phyloP scores from a whole-genome alignment of 2,888 invertebrate genomes.

The Athalia cordata region DNA sequence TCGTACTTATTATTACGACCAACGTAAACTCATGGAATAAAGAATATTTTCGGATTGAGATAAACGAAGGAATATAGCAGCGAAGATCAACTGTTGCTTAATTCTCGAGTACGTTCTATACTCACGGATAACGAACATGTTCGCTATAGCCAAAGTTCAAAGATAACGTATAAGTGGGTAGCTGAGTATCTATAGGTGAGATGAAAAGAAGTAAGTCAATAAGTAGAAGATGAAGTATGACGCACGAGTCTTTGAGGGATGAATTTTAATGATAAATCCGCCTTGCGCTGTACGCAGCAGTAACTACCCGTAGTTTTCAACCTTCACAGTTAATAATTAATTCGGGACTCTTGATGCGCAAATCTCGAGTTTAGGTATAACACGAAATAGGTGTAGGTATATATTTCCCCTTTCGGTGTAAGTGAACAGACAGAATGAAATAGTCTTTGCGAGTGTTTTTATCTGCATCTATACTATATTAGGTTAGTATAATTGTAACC shows the following conservation, averaged over 20 bases:
- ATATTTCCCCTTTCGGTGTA: too few species aligned
- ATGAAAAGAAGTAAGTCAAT: not conserved
- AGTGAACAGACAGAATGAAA: too few species aligned
- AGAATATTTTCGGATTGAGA: not conserved
- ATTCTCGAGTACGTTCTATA: not conserved
- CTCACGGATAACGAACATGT: not conserved
- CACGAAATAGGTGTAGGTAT: too few species aligned
- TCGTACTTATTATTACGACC: not conserved
- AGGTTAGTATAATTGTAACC: too few species aligned
- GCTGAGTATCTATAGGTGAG: too few species aligned
- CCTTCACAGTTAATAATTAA: constrained; percentile 16
- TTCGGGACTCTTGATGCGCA: constrained; percentile 3
- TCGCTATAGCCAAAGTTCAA: not conserved
- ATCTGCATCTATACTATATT: too few species aligned
- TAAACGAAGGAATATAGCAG: not conserved
- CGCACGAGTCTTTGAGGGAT: not conserved
- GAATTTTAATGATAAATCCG: constrained; percentile 17
- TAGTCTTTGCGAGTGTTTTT: too few species aligned
- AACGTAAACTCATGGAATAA: constrained; percentile 4
- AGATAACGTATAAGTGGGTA: not conserved
- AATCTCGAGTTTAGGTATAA: too few species aligned
- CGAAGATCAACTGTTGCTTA: not conserved
- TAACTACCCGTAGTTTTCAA: constrained; percentile 3
- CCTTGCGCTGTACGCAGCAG: not conserved
- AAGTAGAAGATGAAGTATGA: constrained; percentile 10